Evolutionary conservation across 2,113 vertebrate species (phyloP), one percentile per base, ranked within the genome.

Genomic region (Oreocharis arfaki): DNA sequence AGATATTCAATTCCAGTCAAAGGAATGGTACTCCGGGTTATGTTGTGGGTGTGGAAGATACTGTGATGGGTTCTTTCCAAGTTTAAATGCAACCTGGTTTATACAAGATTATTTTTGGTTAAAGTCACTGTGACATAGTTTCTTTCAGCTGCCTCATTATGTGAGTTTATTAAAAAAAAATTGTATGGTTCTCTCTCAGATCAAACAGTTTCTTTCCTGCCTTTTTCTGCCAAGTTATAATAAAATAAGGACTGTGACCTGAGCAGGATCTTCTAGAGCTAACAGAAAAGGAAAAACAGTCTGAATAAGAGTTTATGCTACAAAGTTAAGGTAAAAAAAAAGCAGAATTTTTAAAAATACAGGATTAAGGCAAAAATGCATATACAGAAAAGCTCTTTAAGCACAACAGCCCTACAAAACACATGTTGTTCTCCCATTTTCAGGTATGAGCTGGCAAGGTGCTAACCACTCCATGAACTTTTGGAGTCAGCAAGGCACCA

Each of bases 11-110:
- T 96, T 97, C 88, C 90, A 93, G 88, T 87, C 93, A 95, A 89
- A 96, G 92, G 88, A 88, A 95, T 92, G 79, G 93, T 80, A 92
- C 88, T 80, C 41, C 0, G 10, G 84, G 93, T 95, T 96, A 94
- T 92, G 52, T n/a, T 94, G 93, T 95, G 96, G 95, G 94, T 91
- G 96, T 91, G 96, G 96, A 95, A 91, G 93, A 95, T 84, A 94
- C 75, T 0, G 1, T 56, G 46, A 60, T 89, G 91, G 85, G 65
- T 59, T 90, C 87, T 71, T 96, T 95, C 96, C 96, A 95, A 96
- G 93, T 96, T 95, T 93, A 96, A 96, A 93, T 61, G 73, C 83
- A 93, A 73, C 47, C 70, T 90, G 89, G 89, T 93, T 97, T 93
- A 82, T 75, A 92, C 87, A 87, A 92, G 89, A 93, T 96, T 95